Evolutionary conservation across 2,888 invertebrate genomes (phyloP).

Genomic region (Epinotia nisella): DNA sequence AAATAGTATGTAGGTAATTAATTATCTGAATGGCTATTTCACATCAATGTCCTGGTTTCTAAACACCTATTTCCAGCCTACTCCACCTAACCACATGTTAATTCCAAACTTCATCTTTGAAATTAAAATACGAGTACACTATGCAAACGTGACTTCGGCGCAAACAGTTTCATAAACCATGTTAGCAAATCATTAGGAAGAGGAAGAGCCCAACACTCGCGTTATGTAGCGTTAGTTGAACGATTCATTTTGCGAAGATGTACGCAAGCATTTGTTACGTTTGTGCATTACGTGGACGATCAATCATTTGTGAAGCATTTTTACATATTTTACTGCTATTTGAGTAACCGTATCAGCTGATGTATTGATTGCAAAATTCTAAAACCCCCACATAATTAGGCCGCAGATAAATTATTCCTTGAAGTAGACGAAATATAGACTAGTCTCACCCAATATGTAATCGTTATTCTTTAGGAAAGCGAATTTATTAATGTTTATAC

Average conservation of each 20-base stretch:
- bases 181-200: constrained; percentile 28
- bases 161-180: constrained; percentile 8
- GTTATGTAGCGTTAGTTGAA: neutral
- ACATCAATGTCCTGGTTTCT: too few relatives aligned
- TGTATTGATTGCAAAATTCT: neutral
- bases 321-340: neutral
- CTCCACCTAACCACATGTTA: too few relatives aligned
- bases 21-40: too few relatives aligned
- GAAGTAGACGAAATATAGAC: too few relatives aligned
- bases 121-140: neutral
- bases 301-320: constrained; percentile 10
- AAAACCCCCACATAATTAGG: neutral
- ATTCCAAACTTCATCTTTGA: too few relatives aligned
- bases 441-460: too few relatives aligned
- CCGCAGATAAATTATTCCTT: too few relatives aligned
- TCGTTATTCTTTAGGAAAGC: too few relatives aligned
- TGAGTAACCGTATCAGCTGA: neutral
- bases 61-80: too few relatives aligned
- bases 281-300: constrained; percentile 7
- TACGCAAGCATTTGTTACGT: constrained; percentile 19
- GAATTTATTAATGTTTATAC: too few relatives aligned
- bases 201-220: constrained; percentile 18
- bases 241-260: neutral
- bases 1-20: too few relatives aligned
- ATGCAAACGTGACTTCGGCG: constrained; percentile 14